These are phyloP conservation scores for Andrena bicolor DNA, from an alignment of 2,888 invertebrate species.

Conservation along the genomic window DNA sequence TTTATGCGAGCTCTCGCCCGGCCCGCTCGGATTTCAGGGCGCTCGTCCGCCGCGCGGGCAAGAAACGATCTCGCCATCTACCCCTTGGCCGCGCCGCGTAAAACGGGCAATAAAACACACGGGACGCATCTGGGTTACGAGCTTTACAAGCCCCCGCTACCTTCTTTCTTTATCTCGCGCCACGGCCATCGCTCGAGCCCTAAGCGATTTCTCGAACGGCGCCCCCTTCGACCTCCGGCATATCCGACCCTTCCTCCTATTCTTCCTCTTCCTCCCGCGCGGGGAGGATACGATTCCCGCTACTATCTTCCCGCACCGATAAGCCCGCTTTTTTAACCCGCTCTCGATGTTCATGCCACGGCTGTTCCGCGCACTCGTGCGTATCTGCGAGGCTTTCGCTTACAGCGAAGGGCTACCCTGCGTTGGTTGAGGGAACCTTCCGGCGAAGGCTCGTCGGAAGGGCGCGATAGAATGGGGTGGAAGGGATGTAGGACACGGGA, in stretches of 20 bases:
- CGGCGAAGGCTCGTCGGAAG: neutral
- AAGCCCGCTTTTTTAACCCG: slow-evolving; percentile 43
- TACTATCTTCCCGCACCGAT: slow-evolving; percentile 30
- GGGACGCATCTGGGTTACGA: slow-evolving; percentile 84
- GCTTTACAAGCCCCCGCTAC: slow-evolving; percentile 79
- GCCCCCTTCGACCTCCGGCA: slow-evolving; percentile 6
- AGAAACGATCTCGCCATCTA: slow-evolving; percentile 51
- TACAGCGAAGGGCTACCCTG: too few relatives aligned
- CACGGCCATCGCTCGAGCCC: slow-evolving; percentile 70
- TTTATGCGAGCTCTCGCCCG: slow-evolving; percentile 27
- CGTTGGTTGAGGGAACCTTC: neutral
- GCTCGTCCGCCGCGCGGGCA: slow-evolving; percentile 12
- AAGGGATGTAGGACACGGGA: neutral
- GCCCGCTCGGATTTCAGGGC: slow-evolving; percentile 22
- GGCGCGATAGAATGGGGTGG: neutral
- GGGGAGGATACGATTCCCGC: slow-evolving; percentile 20
- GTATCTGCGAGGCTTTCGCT: neutral
- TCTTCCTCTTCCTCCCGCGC: neutral
- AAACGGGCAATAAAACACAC: slow-evolving; percentile 83
- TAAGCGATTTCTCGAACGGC: slow-evolving; percentile 76
- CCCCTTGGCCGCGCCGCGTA: slow-evolving; percentile 72
- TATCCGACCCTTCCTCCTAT: neutral
- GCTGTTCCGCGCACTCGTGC: slow-evolving; percentile 7
- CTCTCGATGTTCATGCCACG: slow-evolving; percentile 8
- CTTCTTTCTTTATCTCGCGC: slow-evolving; percentile 77